phyloP scores from a whole-genome alignment of 1,140 invertebrate species.

The Platyscapa corneri region DNA sequence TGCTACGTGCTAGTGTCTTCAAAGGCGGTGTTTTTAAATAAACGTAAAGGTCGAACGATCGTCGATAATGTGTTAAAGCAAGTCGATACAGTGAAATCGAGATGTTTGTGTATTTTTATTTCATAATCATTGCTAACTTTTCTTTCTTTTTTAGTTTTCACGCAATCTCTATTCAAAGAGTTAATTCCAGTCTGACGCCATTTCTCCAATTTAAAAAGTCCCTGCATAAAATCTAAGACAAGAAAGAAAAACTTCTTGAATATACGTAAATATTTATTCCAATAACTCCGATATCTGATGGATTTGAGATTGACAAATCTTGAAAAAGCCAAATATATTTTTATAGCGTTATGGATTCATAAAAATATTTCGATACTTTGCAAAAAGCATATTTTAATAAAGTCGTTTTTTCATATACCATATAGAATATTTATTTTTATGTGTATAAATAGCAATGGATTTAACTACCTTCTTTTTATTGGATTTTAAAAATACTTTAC shows the following conservation, averaged over 20 bases:
- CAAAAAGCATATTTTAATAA: too few relatives aligned
- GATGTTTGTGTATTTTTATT: slow-evolving; percentile 2
- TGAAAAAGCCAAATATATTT: too few relatives aligned
- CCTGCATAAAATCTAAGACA: too few relatives aligned
- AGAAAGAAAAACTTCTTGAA: too few relatives aligned
- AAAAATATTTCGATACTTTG: too few relatives aligned
- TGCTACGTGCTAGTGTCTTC: background rate
- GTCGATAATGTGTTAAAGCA: background rate
- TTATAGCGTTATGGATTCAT: too few relatives aligned
- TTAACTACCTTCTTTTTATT: background rate
- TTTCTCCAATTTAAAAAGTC: background rate
- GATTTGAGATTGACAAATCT: too few relatives aligned
- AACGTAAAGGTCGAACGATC: background rate
- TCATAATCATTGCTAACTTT: background rate
- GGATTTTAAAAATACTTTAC: background rate
- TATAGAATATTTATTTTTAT: too few relatives aligned
- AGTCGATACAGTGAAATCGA: background rate
- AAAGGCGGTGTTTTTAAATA: background rate
- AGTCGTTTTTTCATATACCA: too few relatives aligned
- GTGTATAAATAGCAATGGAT: too few relatives aligned
- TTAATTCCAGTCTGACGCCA: background rate
- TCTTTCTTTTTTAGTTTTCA: background rate
- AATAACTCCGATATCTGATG: too few relatives aligned
- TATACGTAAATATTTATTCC: too few relatives aligned
- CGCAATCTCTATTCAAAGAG: background rate